A percentile compares a stretch with the other conserved stretches of the same genome.
phyloP scores from a whole-genome alignment of 2,113 vertebrate species.

The Progne subis region DNA sequence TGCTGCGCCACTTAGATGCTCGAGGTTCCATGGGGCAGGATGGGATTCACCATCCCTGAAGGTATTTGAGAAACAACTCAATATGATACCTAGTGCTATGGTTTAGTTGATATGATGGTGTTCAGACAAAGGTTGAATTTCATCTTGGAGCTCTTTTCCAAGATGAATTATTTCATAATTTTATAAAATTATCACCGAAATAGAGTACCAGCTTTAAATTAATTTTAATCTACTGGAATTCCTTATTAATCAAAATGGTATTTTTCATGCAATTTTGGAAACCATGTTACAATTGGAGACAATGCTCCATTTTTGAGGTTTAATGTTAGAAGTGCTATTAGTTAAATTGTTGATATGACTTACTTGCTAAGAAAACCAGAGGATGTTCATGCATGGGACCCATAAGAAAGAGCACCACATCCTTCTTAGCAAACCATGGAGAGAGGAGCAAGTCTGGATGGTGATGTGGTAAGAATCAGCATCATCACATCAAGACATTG shows the following conservation, averaged over 20 bases:
- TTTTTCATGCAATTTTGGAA: background rate
- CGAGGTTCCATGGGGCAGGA: too few species aligned
- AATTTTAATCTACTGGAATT: background rate
- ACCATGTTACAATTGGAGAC: background rate
- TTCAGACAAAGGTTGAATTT: background rate
- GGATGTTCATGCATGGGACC: accelerated
- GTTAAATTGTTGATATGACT: background rate
- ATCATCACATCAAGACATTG: background rate
- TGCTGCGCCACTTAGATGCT: too few species aligned
- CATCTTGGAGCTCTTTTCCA: background rate
- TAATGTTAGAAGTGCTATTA: background rate
- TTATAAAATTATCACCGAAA: accelerated
- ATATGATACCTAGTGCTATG: too few species aligned
- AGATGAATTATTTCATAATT: background rate
- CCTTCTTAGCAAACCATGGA: background rate
- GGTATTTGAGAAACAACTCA: background rate
- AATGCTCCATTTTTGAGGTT: background rate
- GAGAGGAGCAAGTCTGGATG: background rate
- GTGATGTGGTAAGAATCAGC: background rate
- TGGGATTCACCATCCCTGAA: background rate
- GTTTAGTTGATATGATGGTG: background rate
- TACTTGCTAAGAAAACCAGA: background rate
- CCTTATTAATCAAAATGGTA: background rate
- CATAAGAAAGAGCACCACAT: too few species aligned
- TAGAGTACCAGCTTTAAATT: background rate